These are phyloP conservation scores for Apoda limacodes DNA, from an alignment of 2,888 invertebrate species.

Conservation along the genomic window DNA sequence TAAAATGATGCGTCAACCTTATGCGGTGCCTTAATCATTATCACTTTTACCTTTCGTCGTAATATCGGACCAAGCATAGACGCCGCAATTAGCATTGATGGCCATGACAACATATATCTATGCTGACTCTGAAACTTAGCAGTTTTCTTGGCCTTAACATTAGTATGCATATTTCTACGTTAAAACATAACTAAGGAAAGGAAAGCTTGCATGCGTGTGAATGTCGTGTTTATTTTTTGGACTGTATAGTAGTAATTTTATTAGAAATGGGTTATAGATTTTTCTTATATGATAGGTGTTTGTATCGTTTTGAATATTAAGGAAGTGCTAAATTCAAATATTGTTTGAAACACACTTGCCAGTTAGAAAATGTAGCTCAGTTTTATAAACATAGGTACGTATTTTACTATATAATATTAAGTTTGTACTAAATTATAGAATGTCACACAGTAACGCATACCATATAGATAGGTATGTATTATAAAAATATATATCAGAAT, in stretches of 20 bases:
- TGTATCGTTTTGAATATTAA: too few relatives aligned
- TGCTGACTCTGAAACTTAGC: conserved; percentile 17
- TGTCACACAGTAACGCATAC: too few relatives aligned
- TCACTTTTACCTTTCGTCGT: conserved; percentile 34
- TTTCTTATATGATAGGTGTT: too few relatives aligned
- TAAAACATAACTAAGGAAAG: conserved; percentile 21
- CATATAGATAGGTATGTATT: too few relatives aligned
- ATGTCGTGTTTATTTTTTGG: conserved; percentile 33
- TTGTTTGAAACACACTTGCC: too few relatives aligned
- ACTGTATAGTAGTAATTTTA: neutral
- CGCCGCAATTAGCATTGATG: conserved; percentile 48
- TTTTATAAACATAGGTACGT: too few relatives aligned
- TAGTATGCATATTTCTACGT: conserved; percentile 8
- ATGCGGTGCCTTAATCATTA: conserved; percentile 41
- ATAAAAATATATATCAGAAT: too few relatives aligned
- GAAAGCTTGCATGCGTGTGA: conserved; percentile 53
- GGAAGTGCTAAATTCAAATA: too few relatives aligned
- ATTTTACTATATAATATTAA: too few relatives aligned
- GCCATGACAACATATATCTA: conserved; percentile 32
- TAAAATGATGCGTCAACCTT: conserved; percentile 34
- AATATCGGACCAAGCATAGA: conserved; percentile 42
- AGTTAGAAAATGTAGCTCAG: too few relatives aligned
- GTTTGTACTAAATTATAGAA: too few relatives aligned
- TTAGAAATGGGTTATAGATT: too few relatives aligned
- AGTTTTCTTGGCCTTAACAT: conserved; percentile 19